phyloP scores from a whole-genome alignment of 2,888 invertebrate species.

The Leptopilina syphax region DNA sequence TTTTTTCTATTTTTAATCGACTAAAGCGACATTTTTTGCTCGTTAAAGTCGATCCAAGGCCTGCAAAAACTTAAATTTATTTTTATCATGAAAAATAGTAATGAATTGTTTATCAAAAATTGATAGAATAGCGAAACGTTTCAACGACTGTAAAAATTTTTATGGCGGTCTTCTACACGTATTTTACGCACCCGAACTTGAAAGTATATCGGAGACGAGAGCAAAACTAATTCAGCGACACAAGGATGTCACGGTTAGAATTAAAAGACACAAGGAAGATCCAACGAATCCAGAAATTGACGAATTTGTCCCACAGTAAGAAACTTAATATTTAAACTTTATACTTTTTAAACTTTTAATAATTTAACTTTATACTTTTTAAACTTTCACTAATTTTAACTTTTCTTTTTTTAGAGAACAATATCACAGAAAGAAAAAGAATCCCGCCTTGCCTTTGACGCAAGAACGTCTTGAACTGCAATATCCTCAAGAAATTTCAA shows the following conservation, averaged over 20 bases:
- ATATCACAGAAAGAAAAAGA: constrained; percentile 67
- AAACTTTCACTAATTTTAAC: not conserved
- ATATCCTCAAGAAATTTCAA: constrained; percentile 65
- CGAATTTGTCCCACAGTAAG: constrained; percentile 66
- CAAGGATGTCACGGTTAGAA: constrained; percentile 79
- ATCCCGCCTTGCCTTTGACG: constrained; percentile 66
- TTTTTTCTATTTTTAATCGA: too few relatives aligned
- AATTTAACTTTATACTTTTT: constrained; percentile 21
- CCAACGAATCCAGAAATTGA: constrained; percentile 59
- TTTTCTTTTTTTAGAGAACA: constrained; percentile 62
- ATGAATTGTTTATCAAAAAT: not conserved
- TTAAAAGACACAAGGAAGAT: constrained; percentile 68
- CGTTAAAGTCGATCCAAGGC: too few relatives aligned
- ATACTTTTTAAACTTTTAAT: not conserved
- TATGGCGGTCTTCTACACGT: constrained; percentile 92
- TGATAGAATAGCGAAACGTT: constrained; percentile 85
- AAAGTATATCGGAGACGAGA: constrained; percentile 85
- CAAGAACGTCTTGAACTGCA: constrained; percentile 61
- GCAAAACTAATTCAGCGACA: constrained; percentile 85
- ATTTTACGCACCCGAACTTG: constrained; percentile 92
- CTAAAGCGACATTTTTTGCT: too few relatives aligned
- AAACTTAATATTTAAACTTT: constrained; percentile 37
- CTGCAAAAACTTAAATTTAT: not conserved
- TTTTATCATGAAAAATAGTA: not conserved
- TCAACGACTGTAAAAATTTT: constrained; percentile 89